Percentiles rank a stretch among this genome's conserved stretches.
Conservation (phyloP, 2,113 vertebrate species). For the Chunga burmeisteri region DNA sequence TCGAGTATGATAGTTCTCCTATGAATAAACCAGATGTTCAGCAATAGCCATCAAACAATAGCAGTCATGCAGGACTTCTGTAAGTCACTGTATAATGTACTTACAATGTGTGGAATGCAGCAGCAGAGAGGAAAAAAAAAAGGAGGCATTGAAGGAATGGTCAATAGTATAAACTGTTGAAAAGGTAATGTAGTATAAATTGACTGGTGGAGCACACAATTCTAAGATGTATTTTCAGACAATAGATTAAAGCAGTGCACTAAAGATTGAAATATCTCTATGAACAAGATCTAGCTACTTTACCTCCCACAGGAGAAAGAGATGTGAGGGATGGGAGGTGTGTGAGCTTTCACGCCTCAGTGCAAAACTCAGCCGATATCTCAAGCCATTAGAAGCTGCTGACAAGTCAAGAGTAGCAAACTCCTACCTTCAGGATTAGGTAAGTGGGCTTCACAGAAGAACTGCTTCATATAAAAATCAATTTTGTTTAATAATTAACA, state of each 20-base stretch:
- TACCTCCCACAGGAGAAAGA: background rate
- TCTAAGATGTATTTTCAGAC: background rate
- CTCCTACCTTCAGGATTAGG: background rate
- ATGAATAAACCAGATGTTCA: conserved; percentile 34
- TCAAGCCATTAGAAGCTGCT: background rate
- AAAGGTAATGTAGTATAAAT: background rate
- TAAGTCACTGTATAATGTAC: background rate
- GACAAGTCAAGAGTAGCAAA: background rate
- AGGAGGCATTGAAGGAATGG: background rate
- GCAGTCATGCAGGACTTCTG: background rate
- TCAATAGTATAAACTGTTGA: background rate
- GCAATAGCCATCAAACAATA: background rate
- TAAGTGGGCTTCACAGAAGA: background rate
- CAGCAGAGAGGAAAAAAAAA: background rate
- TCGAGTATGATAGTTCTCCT: background rate
- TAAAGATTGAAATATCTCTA: background rate
- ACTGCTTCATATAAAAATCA: background rate
- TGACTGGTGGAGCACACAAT: background rate
- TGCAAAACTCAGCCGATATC: background rate
- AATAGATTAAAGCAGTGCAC: background rate
- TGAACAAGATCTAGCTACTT: background rate
- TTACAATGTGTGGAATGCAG: background rate
- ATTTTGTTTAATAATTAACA: background rate
- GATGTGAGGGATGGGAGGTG: background rate
- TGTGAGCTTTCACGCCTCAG: background rate